Conservation (phyloP, 2,797 vertebrate species). For the Bufotes viridis region DNA sequence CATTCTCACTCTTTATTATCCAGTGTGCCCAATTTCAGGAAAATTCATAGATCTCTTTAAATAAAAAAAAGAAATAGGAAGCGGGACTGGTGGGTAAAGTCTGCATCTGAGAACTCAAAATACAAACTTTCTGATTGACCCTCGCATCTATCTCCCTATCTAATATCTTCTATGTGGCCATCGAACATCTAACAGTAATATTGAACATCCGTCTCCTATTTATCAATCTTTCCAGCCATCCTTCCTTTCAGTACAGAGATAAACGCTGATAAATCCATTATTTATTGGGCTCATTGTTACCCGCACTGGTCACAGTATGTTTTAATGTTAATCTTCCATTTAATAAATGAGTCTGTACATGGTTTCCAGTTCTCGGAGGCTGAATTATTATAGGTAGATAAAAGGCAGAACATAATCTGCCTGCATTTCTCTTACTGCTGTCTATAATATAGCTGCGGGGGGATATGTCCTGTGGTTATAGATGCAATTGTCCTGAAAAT, state of each 20-base stretch:
- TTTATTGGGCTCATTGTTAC: neutral
- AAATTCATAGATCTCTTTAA: too few species aligned
- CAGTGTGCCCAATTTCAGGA: too few species aligned
- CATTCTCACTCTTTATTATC: too few species aligned
- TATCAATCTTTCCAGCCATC: neutral
- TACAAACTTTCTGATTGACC: too few species aligned
- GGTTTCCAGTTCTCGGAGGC: slow-evolving; percentile 45
- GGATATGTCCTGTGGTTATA: slow-evolving; percentile 80
- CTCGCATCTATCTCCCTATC: neutral
- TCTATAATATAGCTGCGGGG: slow-evolving; percentile 77
- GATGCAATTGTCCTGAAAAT: slow-evolving; percentile 81
- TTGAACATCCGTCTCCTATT: neutral
- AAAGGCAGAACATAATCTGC: slow-evolving; percentile 37
- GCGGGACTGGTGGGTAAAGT: too few species aligned
- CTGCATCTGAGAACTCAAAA: too few species aligned
- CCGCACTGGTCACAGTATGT: neutral
- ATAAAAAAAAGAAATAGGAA: too few species aligned
- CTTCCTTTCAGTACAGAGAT: neutral
- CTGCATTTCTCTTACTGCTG: slow-evolving; percentile 67
- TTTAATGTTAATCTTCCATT: slow-evolving; percentile 21
- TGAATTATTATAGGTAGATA: slow-evolving; percentile 33
- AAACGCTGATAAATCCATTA: neutral
- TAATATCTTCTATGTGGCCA: neutral
- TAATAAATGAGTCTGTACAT: slow-evolving; percentile 11
- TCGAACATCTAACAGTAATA: neutral